Percentiles rank a stretch among this genome's conserved stretches.
Conservation (phyloP, 2,888 invertebrate genomes). For the Drosophila ustulata region DNA sequence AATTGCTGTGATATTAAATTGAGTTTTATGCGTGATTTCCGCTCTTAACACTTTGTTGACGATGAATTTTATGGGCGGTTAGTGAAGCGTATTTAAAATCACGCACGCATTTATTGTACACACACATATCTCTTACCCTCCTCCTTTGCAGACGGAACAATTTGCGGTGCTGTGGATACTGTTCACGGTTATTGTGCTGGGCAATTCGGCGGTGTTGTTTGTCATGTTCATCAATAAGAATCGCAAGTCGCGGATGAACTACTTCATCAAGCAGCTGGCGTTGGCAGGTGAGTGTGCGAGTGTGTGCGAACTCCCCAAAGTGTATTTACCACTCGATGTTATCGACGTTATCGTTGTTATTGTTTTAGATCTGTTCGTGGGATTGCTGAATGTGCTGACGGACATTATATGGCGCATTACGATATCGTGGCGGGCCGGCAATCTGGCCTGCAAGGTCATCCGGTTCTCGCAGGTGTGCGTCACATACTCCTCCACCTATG, state of each 20-base stretch:
- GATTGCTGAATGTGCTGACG: conserved; percentile 94
- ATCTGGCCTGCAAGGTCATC: conserved; percentile 94
- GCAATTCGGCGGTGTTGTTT: conserved; percentile 94
- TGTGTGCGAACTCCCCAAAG: not conserved
- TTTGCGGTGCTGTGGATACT: conserved; percentile 94
- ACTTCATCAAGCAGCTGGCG: conserved; percentile 97
- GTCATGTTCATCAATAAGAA: conserved; percentile 93
- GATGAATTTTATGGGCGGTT: conserved; percentile 60
- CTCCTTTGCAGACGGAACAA: conserved; percentile 90
- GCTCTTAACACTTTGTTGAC: conserved; percentile 74
- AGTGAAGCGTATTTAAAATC: conserved; percentile 48
- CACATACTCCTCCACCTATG: conserved; percentile 96
- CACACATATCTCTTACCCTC: conserved; percentile 2
- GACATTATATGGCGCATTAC: conserved; percentile 96
- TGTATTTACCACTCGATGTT: not conserved
- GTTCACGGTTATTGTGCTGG: conserved; percentile 93
- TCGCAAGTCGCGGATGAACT: conserved; percentile 96
- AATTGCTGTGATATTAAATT: conserved; percentile 69
- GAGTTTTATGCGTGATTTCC: conserved; percentile 78
- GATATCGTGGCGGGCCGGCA: conserved; percentile 95
- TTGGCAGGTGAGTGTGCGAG: conserved; percentile 91
- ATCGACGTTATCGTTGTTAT: not conserved
- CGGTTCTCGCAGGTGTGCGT: conserved; percentile 94
- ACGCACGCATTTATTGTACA: conserved; percentile 2
- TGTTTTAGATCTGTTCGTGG: conserved; percentile 92